These are phyloP conservation scores for Panulirus ornatus DNA, from an alignment of 1,140 invertebrate species.

Conservation along the genomic window DNA sequence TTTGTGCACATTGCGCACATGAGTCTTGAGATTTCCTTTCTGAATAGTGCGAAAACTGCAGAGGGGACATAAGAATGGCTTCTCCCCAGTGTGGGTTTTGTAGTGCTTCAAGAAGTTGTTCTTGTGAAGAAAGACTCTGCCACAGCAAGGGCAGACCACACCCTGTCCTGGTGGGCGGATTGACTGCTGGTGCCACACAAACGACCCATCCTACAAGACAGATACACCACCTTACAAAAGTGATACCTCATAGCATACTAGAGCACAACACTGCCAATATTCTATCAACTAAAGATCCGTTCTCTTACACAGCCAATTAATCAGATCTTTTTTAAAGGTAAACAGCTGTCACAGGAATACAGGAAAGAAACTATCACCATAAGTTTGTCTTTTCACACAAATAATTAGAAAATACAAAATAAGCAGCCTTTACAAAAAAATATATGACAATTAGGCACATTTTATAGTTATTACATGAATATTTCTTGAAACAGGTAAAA, in stretches of 20 bases:
- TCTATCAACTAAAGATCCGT: no score
- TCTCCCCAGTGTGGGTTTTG: conserved; percentile 60
- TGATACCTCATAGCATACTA: conserved; percentile 12
- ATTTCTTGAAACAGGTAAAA: no score
- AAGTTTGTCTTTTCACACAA: no score
- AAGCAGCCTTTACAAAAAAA: no score
- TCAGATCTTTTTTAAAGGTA: no score
- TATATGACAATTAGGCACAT: no score
- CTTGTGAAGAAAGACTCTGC: conserved; percentile 58
- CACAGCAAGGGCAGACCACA: conserved; percentile 51
- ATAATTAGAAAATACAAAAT: no score
- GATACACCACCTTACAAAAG: conserved; percentile 43
- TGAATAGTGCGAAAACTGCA: conserved; percentile 60
- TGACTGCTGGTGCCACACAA: conserved; percentile 51
- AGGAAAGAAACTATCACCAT: no score
- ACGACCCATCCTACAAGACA: conserved; percentile 58
- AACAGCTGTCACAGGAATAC: no score
- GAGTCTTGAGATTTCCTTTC: conserved; percentile 59
- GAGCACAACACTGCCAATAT: neutral
- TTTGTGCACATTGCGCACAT: conserved; percentile 54
- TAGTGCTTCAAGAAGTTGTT: conserved; percentile 66
- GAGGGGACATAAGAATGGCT: conserved; percentile 44
- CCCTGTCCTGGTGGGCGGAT: conserved; percentile 48
- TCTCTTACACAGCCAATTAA: no score
- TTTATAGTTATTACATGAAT: no score